Evolutionary conservation across 1,140 invertebrate species (phyloP).

Genomic region (Pseudomyrmex dendroicus): DNA sequence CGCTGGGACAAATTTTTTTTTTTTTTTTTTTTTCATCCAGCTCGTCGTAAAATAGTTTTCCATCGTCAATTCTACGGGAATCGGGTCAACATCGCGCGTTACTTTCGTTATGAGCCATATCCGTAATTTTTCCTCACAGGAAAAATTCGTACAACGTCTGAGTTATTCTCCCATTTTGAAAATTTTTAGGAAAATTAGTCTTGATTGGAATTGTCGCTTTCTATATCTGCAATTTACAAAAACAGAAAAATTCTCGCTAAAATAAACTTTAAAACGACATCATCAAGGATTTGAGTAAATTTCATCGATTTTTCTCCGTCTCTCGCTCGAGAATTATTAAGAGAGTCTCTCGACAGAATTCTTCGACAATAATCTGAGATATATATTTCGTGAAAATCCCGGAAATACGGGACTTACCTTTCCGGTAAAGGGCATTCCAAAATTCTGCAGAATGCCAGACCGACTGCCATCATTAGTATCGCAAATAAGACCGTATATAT

Average conservation of each 20-base stretch:
- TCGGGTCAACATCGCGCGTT: slow-evolving; percentile 22
- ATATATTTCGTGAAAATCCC: background rate
- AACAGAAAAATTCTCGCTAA: background rate
- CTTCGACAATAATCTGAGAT: background rate
- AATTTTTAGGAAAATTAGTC: slow-evolving; percentile 34
- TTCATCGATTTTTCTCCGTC: no score
- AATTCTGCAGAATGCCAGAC: slow-evolving; percentile 88
- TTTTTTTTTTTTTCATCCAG: no score
- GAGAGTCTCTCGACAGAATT: no score
- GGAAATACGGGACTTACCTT: slow-evolving; percentile 75
- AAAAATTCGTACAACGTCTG: slow-evolving; percentile 5
- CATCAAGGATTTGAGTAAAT: no score
- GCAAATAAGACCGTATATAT: slow-evolving; percentile 88
- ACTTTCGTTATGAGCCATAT: slow-evolving; percentile 24
- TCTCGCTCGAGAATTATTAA: no score
- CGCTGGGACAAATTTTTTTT: slow-evolving; percentile 7
- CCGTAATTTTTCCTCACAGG: background rate
- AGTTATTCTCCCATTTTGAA: slow-evolving; percentile 14
- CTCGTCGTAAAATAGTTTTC: slow-evolving; percentile 14
- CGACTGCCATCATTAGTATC: slow-evolving; percentile 86
- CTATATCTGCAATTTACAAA: slow-evolving; percentile 26
- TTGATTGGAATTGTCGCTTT: slow-evolving; percentile 27
- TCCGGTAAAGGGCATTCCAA: slow-evolving; percentile 89
- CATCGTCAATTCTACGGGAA: slow-evolving; percentile 29
- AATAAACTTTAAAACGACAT: no score